Base-by-base conservation (phyloP, 2,888 invertebrate genomes). In the Leptura quadrifasciata region DNA sequence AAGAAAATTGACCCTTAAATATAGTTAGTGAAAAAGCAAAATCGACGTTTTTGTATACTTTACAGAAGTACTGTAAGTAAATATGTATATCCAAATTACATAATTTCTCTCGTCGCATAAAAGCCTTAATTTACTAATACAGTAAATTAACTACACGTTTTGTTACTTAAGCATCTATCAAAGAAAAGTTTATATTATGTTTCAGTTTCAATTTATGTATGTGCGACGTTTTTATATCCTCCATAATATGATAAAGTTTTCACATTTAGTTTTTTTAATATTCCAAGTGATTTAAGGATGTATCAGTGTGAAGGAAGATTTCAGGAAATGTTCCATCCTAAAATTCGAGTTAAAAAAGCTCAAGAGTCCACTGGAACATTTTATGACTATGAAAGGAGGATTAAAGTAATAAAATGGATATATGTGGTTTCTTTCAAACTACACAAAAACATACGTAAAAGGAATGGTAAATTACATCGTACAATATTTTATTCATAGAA, bases 391-490 rank as follows among this genome's bases (percentile, higher is more conserved):
- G 47, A 27, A 71, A 71, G 65, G 57, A 64, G 57, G 71, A 75
- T 75, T 75, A 75, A 75, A 71, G 71, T 71, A 75, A 75, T 75
- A 75, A 75, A 75, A 65, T 20, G 64, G 52, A 67, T 27, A 47
- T 47, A 47, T 47, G 2, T 47, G 27, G 27, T 31, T 39, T 39
- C 39, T 39, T 39, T 39, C 39, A 39, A 15, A 39, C 15, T 12
- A 15, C 15, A 39, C 15, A 15, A 39, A 39, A 39, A 3, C 10
- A 39, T 39, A 15, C 12, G 15, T 39, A 39, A 12, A 39, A 10
- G 39, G 6, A 15, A 5, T 39, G 3, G 39, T 39, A 39, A 39
- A 39, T 39, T 39, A 39, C 15, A 15, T 10, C 15, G 6, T 10
- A 39, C 4, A 39, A 39, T 39, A 12, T 8, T 39, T 0, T 39